phyloP scores from a whole-genome alignment of 2,888 invertebrate species.

The Endomychus coccineus region DNA sequence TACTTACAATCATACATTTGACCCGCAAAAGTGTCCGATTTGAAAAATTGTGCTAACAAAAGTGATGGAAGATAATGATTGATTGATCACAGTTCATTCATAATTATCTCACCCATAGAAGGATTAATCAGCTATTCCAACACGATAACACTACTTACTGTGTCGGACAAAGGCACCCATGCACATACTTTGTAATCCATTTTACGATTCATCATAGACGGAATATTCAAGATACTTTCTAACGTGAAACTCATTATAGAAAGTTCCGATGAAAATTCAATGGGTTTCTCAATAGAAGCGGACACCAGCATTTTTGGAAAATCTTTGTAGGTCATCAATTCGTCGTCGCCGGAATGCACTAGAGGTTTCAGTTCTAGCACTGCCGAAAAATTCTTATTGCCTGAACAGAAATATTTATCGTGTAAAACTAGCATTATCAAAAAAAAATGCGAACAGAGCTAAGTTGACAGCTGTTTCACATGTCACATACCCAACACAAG shows the following conservation, averaged over 20 bases:
- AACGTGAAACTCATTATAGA: slow-evolving; percentile 34
- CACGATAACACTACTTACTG: too few relatives aligned
- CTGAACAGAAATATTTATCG: too few relatives aligned
- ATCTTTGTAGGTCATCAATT: slow-evolving; percentile 29
- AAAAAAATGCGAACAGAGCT: too few relatives aligned
- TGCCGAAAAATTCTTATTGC: slow-evolving; percentile 23
- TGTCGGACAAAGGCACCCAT: slow-evolving; percentile 25
- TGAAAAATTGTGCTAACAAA: too few relatives aligned
- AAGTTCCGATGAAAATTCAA: slow-evolving; percentile 20
- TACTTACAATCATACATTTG: too few relatives aligned
- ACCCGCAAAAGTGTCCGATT: too few relatives aligned
- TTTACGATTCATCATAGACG: slow-evolving; percentile 23
- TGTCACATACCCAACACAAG: slow-evolving; percentile 10
- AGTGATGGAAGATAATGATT: too few relatives aligned
- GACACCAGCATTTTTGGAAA: slow-evolving; percentile 32
- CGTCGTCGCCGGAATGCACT: slow-evolving; percentile 25
- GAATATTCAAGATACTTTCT: slow-evolving; percentile 39
- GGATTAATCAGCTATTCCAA: too few relatives aligned
- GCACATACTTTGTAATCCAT: slow-evolving; percentile 33
- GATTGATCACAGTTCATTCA: too few relatives aligned
- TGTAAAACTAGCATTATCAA: too few relatives aligned
- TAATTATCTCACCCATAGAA: too few relatives aligned
- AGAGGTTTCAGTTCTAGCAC: slow-evolving; percentile 27
- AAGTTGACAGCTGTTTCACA: too few relatives aligned
- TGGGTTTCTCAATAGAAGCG: slow-evolving; percentile 25